These are phyloP conservation scores for Rhea americana DNA, from an alignment of 2,113 vertebrate genomes.

Conservation along the genomic window DNA sequence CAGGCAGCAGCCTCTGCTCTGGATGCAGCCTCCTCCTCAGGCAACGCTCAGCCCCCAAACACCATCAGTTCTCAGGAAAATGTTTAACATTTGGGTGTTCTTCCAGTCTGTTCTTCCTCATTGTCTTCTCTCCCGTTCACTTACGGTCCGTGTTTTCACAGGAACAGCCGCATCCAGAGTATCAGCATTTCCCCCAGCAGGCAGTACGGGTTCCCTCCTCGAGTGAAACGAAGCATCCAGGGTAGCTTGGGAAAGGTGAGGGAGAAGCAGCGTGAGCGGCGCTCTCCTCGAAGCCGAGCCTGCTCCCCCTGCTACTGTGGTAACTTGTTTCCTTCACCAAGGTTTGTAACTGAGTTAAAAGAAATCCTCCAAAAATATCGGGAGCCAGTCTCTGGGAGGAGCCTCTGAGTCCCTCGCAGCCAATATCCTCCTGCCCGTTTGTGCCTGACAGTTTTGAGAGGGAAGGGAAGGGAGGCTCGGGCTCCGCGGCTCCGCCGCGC, in stretches of 20 bases:
- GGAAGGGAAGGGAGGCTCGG: not conserved
- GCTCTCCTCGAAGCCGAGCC: not conserved
- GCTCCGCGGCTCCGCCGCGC: not conserved
- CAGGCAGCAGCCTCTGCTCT: not conserved
- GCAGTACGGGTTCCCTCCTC: not conserved
- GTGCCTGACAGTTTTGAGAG: conserved; percentile 69
- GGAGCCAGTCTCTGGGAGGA: conserved; percentile 79
- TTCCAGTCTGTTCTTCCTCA: conserved; percentile 56
- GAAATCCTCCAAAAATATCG: conserved; percentile 79
- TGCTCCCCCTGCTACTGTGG: conserved; percentile 15
- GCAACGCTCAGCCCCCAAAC: conserved; percentile 20
- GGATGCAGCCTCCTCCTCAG: not conserved
- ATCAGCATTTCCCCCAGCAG: not conserved
- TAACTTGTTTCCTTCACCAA: conserved; percentile 65
- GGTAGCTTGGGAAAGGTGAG: not conserved
- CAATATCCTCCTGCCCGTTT: conserved; percentile 73
- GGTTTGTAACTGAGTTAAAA: conserved; percentile 74
- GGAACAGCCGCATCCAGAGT: conserved; percentile 27
- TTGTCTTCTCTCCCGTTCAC: conserved; percentile 56
- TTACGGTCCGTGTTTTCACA: not conserved
- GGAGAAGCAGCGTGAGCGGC: not conserved
- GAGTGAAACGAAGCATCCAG: conserved; percentile 14
- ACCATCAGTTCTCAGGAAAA: conserved; percentile 42
- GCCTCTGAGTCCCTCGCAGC: conserved; percentile 72
- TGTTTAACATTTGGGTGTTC: not conserved